These are phyloP conservation scores for Hylaea fasciaria DNA, from an alignment of 2,888 invertebrate species.

Conservation along the genomic window DNA sequence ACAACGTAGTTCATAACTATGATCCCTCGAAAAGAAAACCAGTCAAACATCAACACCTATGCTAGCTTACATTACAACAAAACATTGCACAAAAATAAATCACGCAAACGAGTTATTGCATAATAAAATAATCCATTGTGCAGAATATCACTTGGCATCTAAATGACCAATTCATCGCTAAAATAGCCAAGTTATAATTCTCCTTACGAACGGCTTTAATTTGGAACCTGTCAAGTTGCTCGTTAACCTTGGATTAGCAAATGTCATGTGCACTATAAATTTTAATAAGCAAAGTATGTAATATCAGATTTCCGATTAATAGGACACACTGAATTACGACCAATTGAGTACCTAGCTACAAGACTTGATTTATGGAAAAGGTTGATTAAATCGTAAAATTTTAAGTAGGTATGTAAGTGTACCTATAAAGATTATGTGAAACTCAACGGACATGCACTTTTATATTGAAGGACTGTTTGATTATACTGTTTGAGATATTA, in stretches of 20 bases:
- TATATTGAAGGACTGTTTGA: background rate
- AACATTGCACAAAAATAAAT: conserved; percentile 3
- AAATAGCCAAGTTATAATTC: conserved; percentile 22
- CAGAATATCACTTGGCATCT: conserved; percentile 12
- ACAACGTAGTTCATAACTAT: no score
- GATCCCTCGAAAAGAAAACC: no score
- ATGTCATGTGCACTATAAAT: conserved; percentile 30
- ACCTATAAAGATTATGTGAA: conserved; percentile 3
- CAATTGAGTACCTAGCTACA: background rate
- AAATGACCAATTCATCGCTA: conserved; percentile 17
- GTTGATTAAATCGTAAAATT: conserved; percentile 12
- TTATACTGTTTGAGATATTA: conserved; percentile 1
- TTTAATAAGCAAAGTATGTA: conserved; percentile 1
- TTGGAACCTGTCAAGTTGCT: conserved; percentile 24
- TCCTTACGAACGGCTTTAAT: conserved; percentile 11
- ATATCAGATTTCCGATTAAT: conserved; percentile 11
- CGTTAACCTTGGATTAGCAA: conserved; percentile 32
- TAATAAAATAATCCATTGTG: background rate
- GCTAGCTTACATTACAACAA: no score
- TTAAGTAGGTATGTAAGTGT: no score
- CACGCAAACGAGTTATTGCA: background rate
- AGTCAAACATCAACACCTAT: no score
- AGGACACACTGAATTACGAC: background rate
- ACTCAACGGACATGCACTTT: background rate
- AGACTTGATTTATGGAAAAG: conserved; percentile 9